These are phyloP conservation scores for Bubo blakistoni DNA, from an alignment of 2,113 vertebrate genomes.

Conservation along the genomic window DNA sequence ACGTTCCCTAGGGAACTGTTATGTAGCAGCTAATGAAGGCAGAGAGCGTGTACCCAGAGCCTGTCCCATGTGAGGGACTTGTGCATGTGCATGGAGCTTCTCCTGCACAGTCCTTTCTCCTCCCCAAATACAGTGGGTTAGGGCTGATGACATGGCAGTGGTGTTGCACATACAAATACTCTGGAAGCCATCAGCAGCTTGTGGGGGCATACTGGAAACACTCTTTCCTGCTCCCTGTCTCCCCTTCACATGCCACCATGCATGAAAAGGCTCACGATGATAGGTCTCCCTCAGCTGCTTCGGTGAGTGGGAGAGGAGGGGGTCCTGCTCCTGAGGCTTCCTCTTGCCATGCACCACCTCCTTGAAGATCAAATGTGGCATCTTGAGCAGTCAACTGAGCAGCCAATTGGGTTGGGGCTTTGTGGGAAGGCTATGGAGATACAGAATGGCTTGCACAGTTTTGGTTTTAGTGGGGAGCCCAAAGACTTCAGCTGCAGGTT, in stretches of 20 bases:
- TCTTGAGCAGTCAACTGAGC: neutral
- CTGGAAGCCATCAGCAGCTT: neutral
- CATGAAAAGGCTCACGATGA: neutral
- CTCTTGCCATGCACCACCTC: neutral
- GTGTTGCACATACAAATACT: neutral
- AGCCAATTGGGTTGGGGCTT: neutral
- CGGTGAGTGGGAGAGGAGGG: neutral
- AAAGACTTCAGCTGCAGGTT: neutral
- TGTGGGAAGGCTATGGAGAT: neutral
- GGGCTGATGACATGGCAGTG: no score
- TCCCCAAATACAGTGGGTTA: no score
- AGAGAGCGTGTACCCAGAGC: neutral
- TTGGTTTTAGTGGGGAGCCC: neutral
- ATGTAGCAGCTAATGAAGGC: neutral
- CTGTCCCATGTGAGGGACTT: neutral
- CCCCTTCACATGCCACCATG: neutral
- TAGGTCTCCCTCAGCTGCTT: neutral
- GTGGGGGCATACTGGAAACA: rapidly evolving
- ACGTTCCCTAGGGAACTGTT: neutral
- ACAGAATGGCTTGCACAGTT: neutral
- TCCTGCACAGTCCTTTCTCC: neutral
- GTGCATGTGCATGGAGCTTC: neutral
- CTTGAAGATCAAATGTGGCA: neutral
- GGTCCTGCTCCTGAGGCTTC: neutral
- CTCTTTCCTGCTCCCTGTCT: neutral